Conservation (phyloP, 2,797 vertebrate species). For the Syngnathus acus region DNA sequence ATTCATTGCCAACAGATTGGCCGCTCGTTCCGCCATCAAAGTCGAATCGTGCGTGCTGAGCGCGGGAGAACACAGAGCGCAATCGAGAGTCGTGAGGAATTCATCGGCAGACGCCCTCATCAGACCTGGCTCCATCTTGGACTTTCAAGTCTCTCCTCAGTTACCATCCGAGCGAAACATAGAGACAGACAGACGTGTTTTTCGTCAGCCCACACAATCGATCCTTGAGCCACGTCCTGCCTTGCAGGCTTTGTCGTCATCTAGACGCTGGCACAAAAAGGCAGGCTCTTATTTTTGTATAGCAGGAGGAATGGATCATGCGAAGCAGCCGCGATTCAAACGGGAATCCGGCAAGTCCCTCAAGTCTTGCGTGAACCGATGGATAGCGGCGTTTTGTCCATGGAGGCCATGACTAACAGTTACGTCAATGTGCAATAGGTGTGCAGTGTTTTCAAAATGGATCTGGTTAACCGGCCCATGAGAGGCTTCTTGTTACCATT, state of each 20-base stretch:
- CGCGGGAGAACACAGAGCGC: slow-evolving; percentile 47
- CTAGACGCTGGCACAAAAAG: slow-evolving; percentile 31
- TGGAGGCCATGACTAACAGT: slow-evolving; percentile 28
- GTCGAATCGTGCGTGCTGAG: slow-evolving; percentile 33
- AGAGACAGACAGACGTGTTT: slow-evolving; percentile 37
- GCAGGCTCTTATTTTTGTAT: slow-evolving; percentile 26
- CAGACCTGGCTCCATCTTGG: slow-evolving; percentile 27
- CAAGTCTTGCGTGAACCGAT: slow-evolving; percentile 35
- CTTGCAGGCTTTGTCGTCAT: slow-evolving; percentile 49
- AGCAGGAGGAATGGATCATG: slow-evolving; percentile 18
- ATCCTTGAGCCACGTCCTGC: slow-evolving; percentile 39
- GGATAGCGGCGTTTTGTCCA: slow-evolving; percentile 20
- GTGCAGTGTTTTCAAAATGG: slow-evolving; percentile 21
- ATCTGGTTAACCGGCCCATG: slow-evolving; percentile 15
- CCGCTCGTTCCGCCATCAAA: slow-evolving; percentile 28
- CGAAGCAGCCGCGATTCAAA: slow-evolving; percentile 39
- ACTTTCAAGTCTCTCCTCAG: slow-evolving; percentile 38
- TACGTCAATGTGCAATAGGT: slow-evolving; percentile 29
- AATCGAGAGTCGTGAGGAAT: slow-evolving; percentile 36
- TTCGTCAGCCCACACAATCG: slow-evolving; percentile 53
- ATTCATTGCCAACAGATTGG: slow-evolving; percentile 43
- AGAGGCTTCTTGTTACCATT: slow-evolving; percentile 19
- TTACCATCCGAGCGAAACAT: slow-evolving; percentile 29
- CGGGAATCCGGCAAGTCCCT: slow-evolving; percentile 7
- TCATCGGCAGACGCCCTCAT: slow-evolving; percentile 24